These are phyloP conservation scores for Equus przewalskii DNA, from an alignment of 2,113 vertebrate genomes.

Conservation along the genomic window DNA sequence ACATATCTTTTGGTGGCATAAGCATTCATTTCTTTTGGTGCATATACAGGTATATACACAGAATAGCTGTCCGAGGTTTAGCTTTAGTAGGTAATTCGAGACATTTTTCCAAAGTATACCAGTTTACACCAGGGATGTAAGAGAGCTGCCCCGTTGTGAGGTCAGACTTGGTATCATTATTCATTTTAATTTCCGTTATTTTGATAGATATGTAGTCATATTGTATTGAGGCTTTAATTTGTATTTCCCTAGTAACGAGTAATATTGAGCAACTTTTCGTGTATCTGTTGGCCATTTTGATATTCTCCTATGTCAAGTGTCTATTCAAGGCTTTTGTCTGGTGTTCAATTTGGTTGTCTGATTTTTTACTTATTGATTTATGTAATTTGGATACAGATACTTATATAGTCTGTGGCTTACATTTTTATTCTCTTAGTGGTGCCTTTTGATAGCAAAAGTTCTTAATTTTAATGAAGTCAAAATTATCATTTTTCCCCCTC, in stretches of 20 bases:
- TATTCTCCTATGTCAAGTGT: background rate
- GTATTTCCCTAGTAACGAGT: background rate
- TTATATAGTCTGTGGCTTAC: background rate
- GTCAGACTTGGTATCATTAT: background rate
- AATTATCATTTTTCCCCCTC: background rate
- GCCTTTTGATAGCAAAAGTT: background rate
- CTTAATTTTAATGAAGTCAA: background rate
- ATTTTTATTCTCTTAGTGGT: slow-evolving; percentile 12
- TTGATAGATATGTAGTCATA: background rate
- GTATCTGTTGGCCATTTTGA: background rate
- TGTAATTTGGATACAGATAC: background rate
- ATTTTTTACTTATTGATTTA: slow-evolving; percentile 11
- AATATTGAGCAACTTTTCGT: background rate
- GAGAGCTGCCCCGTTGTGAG: background rate
- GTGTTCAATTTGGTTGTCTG: background rate
- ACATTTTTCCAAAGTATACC: background rate
- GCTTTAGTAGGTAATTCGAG: background rate
- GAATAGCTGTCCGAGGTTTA: background rate
- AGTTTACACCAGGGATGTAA: background rate
- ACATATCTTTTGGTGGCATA: background rate
- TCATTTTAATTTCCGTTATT: background rate
- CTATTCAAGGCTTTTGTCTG: background rate
- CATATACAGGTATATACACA: background rate
- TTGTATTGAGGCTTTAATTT: background rate
- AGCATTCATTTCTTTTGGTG: background rate